phyloP scores from a whole-genome alignment of 64 coral and sea anemone species.

The Pocillopora damicornis region DNA sequence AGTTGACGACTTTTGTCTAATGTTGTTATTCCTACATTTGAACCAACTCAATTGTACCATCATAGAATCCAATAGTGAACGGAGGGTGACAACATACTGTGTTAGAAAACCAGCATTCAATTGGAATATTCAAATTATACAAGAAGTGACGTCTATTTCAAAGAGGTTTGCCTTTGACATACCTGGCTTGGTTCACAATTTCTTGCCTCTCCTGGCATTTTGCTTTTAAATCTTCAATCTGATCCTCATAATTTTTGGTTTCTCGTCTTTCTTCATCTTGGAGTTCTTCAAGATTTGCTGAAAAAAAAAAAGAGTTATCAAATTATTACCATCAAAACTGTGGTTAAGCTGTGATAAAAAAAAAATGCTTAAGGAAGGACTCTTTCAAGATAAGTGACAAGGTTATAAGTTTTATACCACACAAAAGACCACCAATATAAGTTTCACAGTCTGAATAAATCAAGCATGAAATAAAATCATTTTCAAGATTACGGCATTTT shows the following conservation, averaged over 20 bases:
- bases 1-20: not conserved
- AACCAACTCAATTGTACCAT: too few species aligned
- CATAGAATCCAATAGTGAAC: too few species aligned
- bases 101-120: too few species aligned
- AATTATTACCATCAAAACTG: too few species aligned
- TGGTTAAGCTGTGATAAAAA: not conserved
- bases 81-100: too few species aligned
- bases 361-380: too few species aligned
- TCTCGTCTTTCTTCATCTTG: slow-evolving; percentile 90
- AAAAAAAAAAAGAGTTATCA: not conserved
- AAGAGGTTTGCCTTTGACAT: not conserved
- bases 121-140: too few species aligned
- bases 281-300: slow-evolving; percentile 96
- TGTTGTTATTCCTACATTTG: too few species aligned
- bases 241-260: slow-evolving; percentile 82
- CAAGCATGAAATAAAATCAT: too few species aligned
- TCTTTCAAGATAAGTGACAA: too few species aligned
- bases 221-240: slow-evolving; percentile 95
- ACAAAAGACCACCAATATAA: too few species aligned
- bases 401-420: too few species aligned
- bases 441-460: not conserved
- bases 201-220: slow-evolving; percentile 91
- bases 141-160: not conserved
- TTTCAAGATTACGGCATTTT: not conserved
- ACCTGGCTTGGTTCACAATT: slow-evolving; percentile 77